phyloP scores from a whole-genome alignment of 2,113 vertebrate genomes.

The Numida meleagris region DNA sequence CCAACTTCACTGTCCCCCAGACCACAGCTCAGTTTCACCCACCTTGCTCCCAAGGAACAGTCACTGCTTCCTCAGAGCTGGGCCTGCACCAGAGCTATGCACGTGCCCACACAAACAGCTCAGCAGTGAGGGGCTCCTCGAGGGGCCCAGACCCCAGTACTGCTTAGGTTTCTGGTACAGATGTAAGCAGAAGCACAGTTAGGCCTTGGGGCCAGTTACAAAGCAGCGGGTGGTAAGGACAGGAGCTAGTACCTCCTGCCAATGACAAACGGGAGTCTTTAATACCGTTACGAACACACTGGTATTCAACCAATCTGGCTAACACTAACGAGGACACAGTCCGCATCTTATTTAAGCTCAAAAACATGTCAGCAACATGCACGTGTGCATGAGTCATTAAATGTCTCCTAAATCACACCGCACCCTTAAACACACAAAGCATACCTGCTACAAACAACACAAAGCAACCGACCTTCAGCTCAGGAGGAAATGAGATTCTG shows the following conservation, averaged over 20 bases:
- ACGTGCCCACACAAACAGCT: background rate
- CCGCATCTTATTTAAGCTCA: background rate
- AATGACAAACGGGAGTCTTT: background rate
- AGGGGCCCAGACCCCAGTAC: rapidly evolving
- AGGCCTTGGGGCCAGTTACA: background rate
- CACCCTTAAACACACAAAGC: background rate
- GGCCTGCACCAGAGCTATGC: background rate
- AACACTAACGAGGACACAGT: background rate
- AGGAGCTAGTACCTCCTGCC: background rate
- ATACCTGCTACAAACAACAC: background rate
- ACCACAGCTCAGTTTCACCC: background rate
- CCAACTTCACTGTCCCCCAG: background rate
- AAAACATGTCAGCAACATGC: background rate
- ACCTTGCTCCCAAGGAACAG: background rate
- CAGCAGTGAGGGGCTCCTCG: background rate
- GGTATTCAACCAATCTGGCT: background rate
- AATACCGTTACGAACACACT: background rate
- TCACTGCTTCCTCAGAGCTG: rapidly evolving
- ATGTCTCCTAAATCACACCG: background rate
- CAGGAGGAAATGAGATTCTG: background rate
- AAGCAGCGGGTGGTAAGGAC: background rate
- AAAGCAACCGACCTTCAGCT: background rate
- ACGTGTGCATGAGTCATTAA: background rate
- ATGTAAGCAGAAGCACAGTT: background rate
- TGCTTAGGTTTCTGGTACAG: rapidly evolving